Conservation (phyloP, 2,113 vertebrate genomes). For the Neopipo cinnamomea region DNA sequence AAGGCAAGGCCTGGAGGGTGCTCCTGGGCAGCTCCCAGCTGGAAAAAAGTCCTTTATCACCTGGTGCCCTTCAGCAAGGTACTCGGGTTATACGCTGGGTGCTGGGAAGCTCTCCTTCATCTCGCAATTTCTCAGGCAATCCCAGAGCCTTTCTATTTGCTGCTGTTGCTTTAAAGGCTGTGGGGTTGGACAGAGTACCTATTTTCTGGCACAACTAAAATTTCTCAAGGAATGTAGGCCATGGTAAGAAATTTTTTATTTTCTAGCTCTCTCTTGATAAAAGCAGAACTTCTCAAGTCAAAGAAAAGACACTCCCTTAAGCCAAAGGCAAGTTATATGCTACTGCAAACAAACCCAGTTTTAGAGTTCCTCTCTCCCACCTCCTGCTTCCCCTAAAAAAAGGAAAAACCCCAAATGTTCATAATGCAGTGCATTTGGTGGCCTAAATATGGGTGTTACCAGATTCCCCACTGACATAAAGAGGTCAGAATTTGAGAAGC, state of each 20-base stretch:
- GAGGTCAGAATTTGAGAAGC: constrained; percentile 16
- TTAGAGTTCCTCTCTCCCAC: background rate
- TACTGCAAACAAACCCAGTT: background rate
- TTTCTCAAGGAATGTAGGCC: background rate
- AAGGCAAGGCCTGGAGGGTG: background rate
- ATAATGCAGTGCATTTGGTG: background rate
- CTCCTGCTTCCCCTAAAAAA: constrained; percentile 3
- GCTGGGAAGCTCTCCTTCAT: background rate
- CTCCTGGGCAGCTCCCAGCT: background rate
- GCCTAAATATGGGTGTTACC: constrained; percentile 33
- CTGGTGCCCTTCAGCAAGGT: background rate
- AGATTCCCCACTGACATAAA: constrained; percentile 20
- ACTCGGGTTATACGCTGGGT: fast-evolving
- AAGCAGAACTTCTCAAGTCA: background rate
- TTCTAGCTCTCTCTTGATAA: background rate
- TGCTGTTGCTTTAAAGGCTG: background rate
- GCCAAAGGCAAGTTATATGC: background rate
- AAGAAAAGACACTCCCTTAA: background rate
- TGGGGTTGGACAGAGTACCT: background rate
- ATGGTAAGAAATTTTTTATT: background rate
- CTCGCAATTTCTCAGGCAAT: background rate
- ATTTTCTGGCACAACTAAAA: background rate
- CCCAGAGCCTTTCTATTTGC: background rate
- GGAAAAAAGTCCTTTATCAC: background rate
- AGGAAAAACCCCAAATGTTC: background rate